These are phyloP conservation scores for Ennomos erosarius DNA, from an alignment of 2,888 invertebrate species.

Conservation along the genomic window DNA sequence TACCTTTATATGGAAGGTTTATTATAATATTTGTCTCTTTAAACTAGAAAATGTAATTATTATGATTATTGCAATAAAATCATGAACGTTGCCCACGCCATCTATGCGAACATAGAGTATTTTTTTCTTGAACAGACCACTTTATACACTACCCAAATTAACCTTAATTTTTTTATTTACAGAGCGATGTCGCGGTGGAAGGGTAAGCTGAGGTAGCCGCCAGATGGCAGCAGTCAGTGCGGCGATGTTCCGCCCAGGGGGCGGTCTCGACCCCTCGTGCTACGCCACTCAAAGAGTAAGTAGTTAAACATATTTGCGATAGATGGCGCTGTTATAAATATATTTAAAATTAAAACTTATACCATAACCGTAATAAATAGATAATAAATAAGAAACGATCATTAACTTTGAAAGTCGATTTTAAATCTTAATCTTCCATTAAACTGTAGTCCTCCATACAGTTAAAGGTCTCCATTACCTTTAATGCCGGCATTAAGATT, in stretches of 20 bases:
- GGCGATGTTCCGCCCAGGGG: conserved; percentile 89
- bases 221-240: conserved; percentile 89
- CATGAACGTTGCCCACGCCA: conserved; percentile 1
- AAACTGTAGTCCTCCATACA: no score
- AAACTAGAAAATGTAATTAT: no score
- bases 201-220: conserved; percentile 85
- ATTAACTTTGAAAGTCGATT: no score
- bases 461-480: no score
- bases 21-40: no score
- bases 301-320: conserved; percentile 43
- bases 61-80: no score
- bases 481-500: no score
- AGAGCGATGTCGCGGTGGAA: conserved; percentile 86
- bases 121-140: background rate
- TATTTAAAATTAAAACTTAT: no score
- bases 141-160: conserved; percentile 21
- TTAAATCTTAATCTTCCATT: no score
- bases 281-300: conserved; percentile 87
- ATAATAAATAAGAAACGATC: no score
- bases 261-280: conserved; percentile 87
- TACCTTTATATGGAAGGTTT: no score
- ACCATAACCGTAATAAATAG: no score
- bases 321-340: conserved; percentile 61
- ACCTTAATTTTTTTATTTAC: conserved; percentile 59
- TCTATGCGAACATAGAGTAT: background rate